Conservation (phyloP, 1,140 invertebrate genomes). For the Neodiprion fabricii region DNA sequence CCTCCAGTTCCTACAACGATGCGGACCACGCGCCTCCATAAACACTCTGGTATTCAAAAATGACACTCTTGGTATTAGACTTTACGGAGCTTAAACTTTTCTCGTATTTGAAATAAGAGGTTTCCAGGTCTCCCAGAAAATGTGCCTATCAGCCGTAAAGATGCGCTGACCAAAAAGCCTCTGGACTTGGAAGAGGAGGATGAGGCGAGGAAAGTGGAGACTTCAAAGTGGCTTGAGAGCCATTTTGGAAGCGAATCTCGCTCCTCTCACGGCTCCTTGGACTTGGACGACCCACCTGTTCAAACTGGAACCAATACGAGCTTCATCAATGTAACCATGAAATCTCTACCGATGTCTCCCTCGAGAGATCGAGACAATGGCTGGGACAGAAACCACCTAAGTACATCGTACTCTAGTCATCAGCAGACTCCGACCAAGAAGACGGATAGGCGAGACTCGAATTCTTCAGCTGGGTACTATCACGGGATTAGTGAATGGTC, state of each 20-base stretch:
- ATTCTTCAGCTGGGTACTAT: constrained; percentile 65
- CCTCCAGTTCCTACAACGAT: constrained; percentile 41
- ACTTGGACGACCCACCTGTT: constrained; percentile 55
- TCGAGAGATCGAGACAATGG: constrained; percentile 38
- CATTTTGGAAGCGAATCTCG: constrained; percentile 88
- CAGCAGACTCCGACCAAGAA: constrained; percentile 29
- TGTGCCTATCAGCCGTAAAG: constrained; percentile 70
- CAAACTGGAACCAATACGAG: constrained; percentile 64
- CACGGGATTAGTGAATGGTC: constrained; percentile 81
- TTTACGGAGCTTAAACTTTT: background rate
- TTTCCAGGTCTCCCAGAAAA: constrained; percentile 34
- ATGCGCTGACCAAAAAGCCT: constrained; percentile 79
- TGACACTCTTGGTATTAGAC: background rate
- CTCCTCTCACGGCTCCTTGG: constrained; percentile 73
- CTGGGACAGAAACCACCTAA: constrained; percentile 52
- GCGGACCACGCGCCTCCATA: constrained; percentile 45
- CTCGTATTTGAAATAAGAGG: constrained; percentile 41
- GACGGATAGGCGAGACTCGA: constrained; percentile 49
- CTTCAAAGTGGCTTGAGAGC: constrained; percentile 86
- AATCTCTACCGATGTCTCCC: constrained; percentile 64
- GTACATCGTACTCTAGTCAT: constrained; percentile 35
- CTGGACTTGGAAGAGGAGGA: constrained; percentile 87
- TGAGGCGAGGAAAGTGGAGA: constrained; percentile 86
- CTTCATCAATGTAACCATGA: constrained; percentile 81
- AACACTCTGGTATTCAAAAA: constrained; percentile 28